These are phyloP conservation scores for Liasis olivaceus DNA, from an alignment of 2,797 vertebrate genomes.

Conservation along the genomic window DNA sequence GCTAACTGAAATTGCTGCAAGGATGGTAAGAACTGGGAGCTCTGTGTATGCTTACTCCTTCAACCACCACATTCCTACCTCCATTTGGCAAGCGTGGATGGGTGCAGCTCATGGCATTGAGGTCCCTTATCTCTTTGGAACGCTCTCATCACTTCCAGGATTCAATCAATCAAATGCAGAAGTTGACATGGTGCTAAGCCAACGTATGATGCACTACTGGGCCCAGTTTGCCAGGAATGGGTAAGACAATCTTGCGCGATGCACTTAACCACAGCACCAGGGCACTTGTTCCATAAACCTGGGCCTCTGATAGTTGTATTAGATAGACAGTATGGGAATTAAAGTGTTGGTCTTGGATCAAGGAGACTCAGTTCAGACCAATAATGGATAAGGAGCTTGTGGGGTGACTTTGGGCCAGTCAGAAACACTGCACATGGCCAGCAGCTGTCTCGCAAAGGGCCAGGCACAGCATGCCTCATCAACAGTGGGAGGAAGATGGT, in stretches of 20 bases:
- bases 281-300: neutral
- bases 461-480: too few species aligned
- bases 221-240: slow-evolving; percentile 73
- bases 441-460: too few species aligned
- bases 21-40: slow-evolving; percentile 37
- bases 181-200: slow-evolving; percentile 74
- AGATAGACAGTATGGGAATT: neutral
- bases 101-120: slow-evolving; percentile 76
- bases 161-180: slow-evolving; percentile 53
- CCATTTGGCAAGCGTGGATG: slow-evolving; percentile 79
- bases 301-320: neutral
- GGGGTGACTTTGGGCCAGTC: too few species aligned
- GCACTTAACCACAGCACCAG: neutral
- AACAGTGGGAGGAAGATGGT: too few species aligned
- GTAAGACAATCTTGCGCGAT: neutral
- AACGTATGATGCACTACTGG: slow-evolving; percentile 78
- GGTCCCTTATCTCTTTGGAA: slow-evolving; percentile 79
- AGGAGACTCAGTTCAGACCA: too few species aligned
- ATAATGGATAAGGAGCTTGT: too few species aligned
- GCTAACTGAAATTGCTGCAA: slow-evolving; percentile 63
- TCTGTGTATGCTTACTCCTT: slow-evolving; percentile 73
- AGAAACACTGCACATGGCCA: too few species aligned
- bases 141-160: slow-evolving; percentile 50
- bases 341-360: too few species aligned
- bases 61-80: slow-evolving; percentile 71